Percentiles rank a stretch among this genome's conserved stretches.
Evolutionary conservation across 2,797 vertebrate species (phyloP).

Genomic region (Megaceryle alcyon): DNA sequence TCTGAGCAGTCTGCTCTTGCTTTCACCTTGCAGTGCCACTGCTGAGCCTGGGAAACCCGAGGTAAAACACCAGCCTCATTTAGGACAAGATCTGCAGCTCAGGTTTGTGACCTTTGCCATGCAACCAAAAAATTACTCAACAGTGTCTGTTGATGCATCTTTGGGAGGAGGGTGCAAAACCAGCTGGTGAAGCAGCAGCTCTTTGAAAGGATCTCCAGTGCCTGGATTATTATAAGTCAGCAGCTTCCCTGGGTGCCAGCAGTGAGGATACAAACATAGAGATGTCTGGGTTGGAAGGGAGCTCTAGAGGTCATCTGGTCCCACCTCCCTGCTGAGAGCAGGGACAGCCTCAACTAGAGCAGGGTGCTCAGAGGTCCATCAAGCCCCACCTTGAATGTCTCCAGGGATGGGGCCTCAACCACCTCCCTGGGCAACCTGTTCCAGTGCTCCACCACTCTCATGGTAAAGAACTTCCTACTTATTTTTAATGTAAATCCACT

Average conservation of each 20-base stretch:
- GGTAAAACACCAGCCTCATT: fast-evolving
- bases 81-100: not conserved
- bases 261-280: not conserved
- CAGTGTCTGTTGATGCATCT: not conserved
- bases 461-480: too few relatives aligned
- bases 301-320: too few relatives aligned
- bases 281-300: too few relatives aligned
- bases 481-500: too few relatives aligned
- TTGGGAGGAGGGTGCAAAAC: not conserved
- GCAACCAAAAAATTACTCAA: not conserved
- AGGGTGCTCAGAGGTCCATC: too few relatives aligned
- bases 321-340: too few relatives aligned
- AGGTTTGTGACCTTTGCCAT: not conserved
- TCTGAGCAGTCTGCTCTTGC: not conserved
- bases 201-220: not conserved
- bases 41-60: not conserved
- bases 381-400: too few relatives aligned
- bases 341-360: too few relatives aligned
- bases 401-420: too few relatives aligned
- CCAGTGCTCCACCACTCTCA: too few relatives aligned
- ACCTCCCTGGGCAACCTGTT: too few relatives aligned
- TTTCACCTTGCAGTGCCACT: not conserved
- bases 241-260: not conserved
- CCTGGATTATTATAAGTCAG: not conserved
- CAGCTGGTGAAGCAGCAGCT: not conserved